Conservation (phyloP, 2,797 vertebrate genomes). For the Ciconia nigra region DNA sequence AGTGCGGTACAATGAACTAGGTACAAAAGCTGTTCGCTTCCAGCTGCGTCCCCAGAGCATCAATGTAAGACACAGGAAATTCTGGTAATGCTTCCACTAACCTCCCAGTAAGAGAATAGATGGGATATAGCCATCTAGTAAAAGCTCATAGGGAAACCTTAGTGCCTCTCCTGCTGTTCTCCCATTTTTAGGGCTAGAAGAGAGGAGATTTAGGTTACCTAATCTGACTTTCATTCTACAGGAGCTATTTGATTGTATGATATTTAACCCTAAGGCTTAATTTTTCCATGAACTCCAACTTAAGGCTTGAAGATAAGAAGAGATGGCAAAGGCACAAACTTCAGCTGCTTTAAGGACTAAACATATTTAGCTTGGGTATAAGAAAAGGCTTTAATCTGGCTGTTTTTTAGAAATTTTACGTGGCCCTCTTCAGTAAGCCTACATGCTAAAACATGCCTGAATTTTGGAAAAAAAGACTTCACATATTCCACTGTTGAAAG, state of each 20-base stretch:
- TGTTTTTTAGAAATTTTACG: neutral
- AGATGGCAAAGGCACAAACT: neutral
- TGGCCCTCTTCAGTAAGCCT: neutral
- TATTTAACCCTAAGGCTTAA: neutral
- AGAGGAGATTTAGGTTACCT: neutral
- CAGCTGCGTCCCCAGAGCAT: accelerated
- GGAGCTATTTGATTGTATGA: neutral
- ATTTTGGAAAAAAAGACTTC: neutral
- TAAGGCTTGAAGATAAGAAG: neutral
- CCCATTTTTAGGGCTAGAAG: neutral
- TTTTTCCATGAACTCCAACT: neutral
- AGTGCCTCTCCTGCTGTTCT: neutral
- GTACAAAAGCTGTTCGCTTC: neutral
- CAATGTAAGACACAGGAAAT: accelerated
- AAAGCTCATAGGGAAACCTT: neutral
- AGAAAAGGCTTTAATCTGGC: neutral
- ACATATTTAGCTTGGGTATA: accelerated
- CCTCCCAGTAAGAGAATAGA: neutral
- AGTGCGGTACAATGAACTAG: accelerated
- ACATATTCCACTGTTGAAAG: accelerated
- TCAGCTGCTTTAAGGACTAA: neutral
- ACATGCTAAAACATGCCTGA: neutral
- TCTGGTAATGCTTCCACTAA: neutral
- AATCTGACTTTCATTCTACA: neutral
- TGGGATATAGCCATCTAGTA: neutral